phyloP scores from a whole-genome alignment of 2,797 vertebrate species.

The Decapterus maruadsi region DNA sequence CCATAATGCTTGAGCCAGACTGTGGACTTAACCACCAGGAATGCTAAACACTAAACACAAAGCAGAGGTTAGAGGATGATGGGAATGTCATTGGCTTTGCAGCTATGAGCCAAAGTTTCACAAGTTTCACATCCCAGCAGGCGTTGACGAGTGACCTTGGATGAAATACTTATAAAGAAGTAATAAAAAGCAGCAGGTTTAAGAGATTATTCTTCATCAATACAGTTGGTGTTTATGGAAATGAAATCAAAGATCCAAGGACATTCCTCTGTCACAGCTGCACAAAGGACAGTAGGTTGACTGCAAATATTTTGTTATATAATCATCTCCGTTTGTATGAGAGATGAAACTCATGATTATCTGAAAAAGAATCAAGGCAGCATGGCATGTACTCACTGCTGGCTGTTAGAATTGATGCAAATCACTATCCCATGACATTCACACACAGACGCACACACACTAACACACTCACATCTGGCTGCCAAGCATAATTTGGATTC shows the following conservation, averaged over 20 bases:
- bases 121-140: background rate
- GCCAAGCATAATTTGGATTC: constrained; percentile 44
- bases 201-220: background rate
- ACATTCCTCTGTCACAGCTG: background rate
- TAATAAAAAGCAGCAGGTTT: too few relatives aligned
- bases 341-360: background rate
- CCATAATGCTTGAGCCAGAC: too few relatives aligned
- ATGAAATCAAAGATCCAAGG: background rate
- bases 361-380: constrained; percentile 3
- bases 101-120: background rate
- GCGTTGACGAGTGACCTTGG: too few relatives aligned
- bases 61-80: background rate
- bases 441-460: constrained; percentile 19
- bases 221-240: background rate
- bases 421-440: constrained; percentile 28
- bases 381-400: constrained; percentile 9
- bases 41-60: background rate
- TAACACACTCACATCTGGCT: constrained; percentile 3
- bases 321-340: background rate
- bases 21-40: background rate
- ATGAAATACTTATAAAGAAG: too few relatives aligned
- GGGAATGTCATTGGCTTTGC: background rate
- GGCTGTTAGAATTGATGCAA: constrained; percentile 5
- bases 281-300: background rate
- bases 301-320: background rate